Percentiles rank a stretch among this genome's conserved stretches.
phyloP scores from a whole-genome alignment of 1,140 invertebrate species.

The Drosophila tristis region DNA sequence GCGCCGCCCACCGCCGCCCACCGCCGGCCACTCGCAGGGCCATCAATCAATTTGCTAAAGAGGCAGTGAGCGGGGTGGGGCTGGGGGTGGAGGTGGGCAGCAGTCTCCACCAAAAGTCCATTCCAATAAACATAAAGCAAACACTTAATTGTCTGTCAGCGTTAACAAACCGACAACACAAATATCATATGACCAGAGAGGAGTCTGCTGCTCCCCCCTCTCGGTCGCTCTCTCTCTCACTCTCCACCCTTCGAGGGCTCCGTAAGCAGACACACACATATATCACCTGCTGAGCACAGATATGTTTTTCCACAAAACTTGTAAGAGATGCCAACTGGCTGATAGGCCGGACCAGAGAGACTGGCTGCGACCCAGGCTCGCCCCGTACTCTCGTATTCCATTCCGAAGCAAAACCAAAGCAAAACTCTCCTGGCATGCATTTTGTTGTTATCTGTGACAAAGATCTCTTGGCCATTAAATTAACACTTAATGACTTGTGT shows the following conservation, averaged over 20 bases:
- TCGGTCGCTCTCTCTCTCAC: slow-evolving; percentile 18
- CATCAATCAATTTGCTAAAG: slow-evolving; percentile 78
- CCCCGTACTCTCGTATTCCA: background rate
- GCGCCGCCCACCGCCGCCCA: background rate
- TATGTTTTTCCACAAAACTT: slow-evolving; percentile 70
- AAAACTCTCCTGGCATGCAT: slow-evolving; percentile 68
- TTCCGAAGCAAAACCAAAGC: slow-evolving; percentile 18
- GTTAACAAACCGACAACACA: slow-evolving; percentile 82
- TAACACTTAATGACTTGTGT: slow-evolving; percentile 81
- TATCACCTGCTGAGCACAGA: slow-evolving; percentile 80
- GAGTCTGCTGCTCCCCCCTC: slow-evolving; percentile 21
- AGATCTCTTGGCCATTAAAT: slow-evolving; percentile 82
- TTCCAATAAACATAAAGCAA: slow-evolving; percentile 82
- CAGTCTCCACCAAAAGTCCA: slow-evolving; percentile 64
- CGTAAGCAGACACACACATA: slow-evolving; percentile 69
- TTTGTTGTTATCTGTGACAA: slow-evolving; percentile 75
- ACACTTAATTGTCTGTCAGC: slow-evolving; percentile 82
- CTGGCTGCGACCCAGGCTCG: slow-evolving; percentile 15
- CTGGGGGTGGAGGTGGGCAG: background rate
- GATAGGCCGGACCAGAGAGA: slow-evolving; percentile 53
- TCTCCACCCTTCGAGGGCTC: slow-evolving; percentile 10
- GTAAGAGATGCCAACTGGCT: slow-evolving; percentile 74
- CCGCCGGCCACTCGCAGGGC: slow-evolving; percentile 30
- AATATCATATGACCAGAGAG: slow-evolving; percentile 75
- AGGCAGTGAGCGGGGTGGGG: slow-evolving; percentile 17